A percentile compares a stretch with the other conserved stretches of the same genome.
Evolutionary conservation across 2,113 vertebrate genomes (phyloP).

Genomic region (Trogon surrucura): DNA sequence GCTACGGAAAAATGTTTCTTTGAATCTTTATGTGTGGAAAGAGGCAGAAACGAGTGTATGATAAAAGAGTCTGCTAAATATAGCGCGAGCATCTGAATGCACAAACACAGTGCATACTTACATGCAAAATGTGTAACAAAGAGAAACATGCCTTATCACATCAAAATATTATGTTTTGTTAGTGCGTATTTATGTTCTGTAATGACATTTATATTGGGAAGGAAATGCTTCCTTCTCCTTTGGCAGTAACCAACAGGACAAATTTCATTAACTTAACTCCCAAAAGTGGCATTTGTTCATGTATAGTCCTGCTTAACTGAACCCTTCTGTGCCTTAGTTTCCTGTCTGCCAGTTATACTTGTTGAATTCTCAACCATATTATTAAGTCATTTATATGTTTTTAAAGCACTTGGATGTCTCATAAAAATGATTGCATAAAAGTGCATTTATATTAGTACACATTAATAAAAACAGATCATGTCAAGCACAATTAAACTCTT

Average conservation of each 20-base stretch:
- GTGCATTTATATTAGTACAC: neutral
- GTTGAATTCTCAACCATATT: neutral
- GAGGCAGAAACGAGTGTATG: constrained; percentile 26
- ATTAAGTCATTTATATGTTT: constrained; percentile 20
- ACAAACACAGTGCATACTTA: neutral
- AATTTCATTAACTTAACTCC: constrained; percentile 2
- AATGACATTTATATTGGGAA: neutral
- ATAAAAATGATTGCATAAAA: neutral
- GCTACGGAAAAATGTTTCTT: constrained; percentile 30
- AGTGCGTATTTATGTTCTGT: neutral
- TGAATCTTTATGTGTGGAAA: constrained; percentile 24
- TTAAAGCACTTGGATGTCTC: constrained; percentile 1
- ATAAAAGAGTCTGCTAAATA: constrained; percentile 44
- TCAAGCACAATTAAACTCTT: neutral
- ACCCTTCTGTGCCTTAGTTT: neutral
- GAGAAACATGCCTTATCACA: constrained; percentile 14
- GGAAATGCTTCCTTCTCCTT: constrained; percentile 16
- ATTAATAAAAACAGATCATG: neutral
- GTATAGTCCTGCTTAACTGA: neutral
- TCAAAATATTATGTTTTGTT: constrained; percentile 41
- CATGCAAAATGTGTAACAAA: constrained; percentile 34
- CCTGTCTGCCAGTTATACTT: neutral
- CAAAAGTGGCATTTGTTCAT: constrained; percentile 1
- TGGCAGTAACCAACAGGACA: neutral
- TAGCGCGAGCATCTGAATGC: constrained; percentile 25